Evolutionary conservation across 2,888 invertebrate species (phyloP).

Genomic region (Autographa pulchrina): DNA sequence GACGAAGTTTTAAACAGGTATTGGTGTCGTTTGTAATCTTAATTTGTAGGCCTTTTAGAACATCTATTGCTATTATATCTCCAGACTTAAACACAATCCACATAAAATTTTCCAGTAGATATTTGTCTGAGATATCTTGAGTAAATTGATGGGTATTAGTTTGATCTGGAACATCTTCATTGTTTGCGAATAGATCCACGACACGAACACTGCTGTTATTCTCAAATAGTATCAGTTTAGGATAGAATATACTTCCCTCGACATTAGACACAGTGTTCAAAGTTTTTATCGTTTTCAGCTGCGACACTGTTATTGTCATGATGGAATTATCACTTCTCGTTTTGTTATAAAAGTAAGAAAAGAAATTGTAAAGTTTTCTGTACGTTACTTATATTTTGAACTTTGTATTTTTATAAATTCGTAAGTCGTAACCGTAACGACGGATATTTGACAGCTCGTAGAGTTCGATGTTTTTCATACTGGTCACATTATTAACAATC

Average conservation of each 20-base stretch:
- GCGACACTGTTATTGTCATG: slow-evolving; percentile 51
- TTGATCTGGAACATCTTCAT: slow-evolving; percentile 51
- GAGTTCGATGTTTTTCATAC: background rate
- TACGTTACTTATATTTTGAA: background rate
- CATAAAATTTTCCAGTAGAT: slow-evolving; percentile 70
- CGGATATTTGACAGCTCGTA: background rate
- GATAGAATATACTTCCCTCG: slow-evolving; percentile 72
- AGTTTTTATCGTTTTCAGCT: slow-evolving; percentile 52
- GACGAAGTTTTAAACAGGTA: slow-evolving; percentile 67
- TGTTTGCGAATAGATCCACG: slow-evolving; percentile 64
- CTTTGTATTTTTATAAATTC: background rate
- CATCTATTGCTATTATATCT: slow-evolving; percentile 71
- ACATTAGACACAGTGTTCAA: slow-evolving; percentile 48
- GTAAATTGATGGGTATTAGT: slow-evolving; percentile 59
- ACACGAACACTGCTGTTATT: slow-evolving; percentile 61
- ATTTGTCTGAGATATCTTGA: slow-evolving; percentile 69
- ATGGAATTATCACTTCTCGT: slow-evolving; percentile 14
- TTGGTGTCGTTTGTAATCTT: slow-evolving; percentile 69
- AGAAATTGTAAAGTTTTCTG: background rate
- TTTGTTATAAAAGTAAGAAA: background rate
- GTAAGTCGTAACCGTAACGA: too few species aligned
- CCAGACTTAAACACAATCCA: slow-evolving; percentile 78
- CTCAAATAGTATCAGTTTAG: slow-evolving; percentile 75
- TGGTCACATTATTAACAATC: background rate
- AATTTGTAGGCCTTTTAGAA: slow-evolving; percentile 62